A percentile compares a stretch with the other conserved stretches of the same genome.
These are phyloP conservation scores for Malurus elegans DNA, from an alignment of 2,113 vertebrate genomes.

Conservation along the genomic window DNA sequence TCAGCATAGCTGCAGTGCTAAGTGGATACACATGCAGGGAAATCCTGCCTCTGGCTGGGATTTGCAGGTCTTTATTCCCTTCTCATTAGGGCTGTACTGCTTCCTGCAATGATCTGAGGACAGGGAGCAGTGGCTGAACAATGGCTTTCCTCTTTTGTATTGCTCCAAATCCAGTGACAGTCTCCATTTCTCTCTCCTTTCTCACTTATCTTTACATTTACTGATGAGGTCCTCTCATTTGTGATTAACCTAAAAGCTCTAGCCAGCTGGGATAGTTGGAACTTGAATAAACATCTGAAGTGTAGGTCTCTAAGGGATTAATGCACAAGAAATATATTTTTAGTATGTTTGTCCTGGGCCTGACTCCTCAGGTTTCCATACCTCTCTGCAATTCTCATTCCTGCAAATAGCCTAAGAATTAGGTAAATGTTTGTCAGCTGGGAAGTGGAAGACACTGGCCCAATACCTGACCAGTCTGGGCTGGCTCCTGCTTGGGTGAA, in stretches of 20 bases:
- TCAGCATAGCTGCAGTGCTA: not conserved
- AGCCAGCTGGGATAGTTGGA: not conserved
- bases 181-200: not conserved
- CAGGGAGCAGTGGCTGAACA: fast-evolving
- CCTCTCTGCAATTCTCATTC: not conserved
- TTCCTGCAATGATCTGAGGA: not conserved
- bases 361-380: not conserved
- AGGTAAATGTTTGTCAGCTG: not conserved
- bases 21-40: not conserved
- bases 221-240: not conserved
- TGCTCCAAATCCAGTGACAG: not conserved
- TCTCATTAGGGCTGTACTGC: fast-evolving
- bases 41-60: not conserved
- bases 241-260: not conserved
- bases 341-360: not conserved
- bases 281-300: not conserved
- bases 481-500: not conserved
- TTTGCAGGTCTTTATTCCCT: not conserved
- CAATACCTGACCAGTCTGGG: fast-evolving
- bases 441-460: not conserved
- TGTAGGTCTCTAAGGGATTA: not conserved
- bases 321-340: not conserved
- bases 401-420: not conserved
- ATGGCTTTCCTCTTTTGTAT: not conserved
- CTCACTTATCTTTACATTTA: not conserved